Percentiles rank a stretch among this genome's conserved stretches.
phyloP scores from a whole-genome alignment of 2,113 vertebrate genomes.

The Halcyon senegalensis region DNA sequence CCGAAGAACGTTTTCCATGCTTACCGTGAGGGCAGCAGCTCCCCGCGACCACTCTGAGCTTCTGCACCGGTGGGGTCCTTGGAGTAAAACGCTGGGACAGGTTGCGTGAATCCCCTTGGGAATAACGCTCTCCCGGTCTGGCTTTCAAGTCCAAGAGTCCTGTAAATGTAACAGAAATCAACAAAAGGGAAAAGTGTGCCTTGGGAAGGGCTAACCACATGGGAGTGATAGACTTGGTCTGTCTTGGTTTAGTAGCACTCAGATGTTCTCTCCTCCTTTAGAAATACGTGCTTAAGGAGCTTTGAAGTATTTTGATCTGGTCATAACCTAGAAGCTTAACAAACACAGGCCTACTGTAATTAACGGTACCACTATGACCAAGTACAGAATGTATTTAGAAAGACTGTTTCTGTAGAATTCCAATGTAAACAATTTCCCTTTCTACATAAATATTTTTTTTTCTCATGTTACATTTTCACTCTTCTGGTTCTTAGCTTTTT shows the following conservation, averaged over 20 bases:
- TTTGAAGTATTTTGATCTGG: background rate
- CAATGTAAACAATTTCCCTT: background rate
- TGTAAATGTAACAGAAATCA: rapidly evolving
- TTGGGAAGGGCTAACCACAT: background rate
- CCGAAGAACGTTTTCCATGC: background rate
- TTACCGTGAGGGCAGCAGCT: too few species aligned
- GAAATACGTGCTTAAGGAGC: background rate
- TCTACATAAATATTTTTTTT: background rate
- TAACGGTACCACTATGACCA: background rate
- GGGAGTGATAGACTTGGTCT: background rate
- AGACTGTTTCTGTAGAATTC: background rate
- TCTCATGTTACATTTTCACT: background rate
- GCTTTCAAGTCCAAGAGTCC: rapidly evolving
- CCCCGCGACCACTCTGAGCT: background rate
- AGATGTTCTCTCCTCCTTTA: background rate
- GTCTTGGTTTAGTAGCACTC: background rate
- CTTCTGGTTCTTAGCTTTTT: background rate
- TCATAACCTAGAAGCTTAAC: background rate
- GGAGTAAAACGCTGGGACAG: background rate
- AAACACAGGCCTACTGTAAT: background rate
- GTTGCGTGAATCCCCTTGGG: rapidly evolving
- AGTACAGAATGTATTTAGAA: background rate
- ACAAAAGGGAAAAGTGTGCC: rapidly evolving
- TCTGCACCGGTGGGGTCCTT: background rate
- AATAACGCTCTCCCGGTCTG: too few species aligned